A percentile compares a stretch with the other conserved stretches of the same genome.
Evolutionary conservation across 1,140 invertebrate genomes (phyloP).

Genomic region (Nasonia vitripennis): DNA sequence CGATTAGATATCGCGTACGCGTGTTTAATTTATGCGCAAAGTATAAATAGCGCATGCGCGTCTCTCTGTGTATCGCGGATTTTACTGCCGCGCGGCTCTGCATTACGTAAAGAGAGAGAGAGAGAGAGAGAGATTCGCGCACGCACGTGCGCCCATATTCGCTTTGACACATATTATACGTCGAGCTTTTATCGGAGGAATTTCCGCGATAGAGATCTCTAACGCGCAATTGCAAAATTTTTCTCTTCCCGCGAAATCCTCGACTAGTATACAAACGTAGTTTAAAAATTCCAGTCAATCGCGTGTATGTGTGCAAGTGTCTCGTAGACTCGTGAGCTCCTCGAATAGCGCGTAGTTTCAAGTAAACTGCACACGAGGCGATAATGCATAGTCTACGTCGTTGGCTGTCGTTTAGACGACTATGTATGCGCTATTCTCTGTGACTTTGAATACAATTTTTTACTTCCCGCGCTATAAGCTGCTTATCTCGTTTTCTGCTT

Average conservation of each 20-base stretch:
- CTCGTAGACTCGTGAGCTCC: background rate
- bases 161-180: too few relatives aligned
- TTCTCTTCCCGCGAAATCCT: background rate
- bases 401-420: background rate
- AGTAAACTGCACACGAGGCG: background rate
- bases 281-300: background rate
- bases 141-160: too few relatives aligned
- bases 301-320: background rate
- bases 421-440: background rate
- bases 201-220: too few relatives aligned
- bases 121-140: too few relatives aligned
- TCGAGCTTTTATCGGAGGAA: too few relatives aligned
- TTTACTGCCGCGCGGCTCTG: too few relatives aligned
- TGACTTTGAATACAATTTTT: slow-evolving; percentile 1
- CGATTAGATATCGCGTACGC: too few relatives aligned
- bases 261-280: background rate
- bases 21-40: too few relatives aligned
- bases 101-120: too few relatives aligned
- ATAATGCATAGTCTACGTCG: background rate
- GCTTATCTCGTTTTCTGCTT: background rate
- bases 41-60: too few relatives aligned
- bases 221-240: background rate
- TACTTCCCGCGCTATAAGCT: background rate
- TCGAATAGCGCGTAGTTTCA: background rate
- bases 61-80: too few relatives aligned